phyloP scores from a whole-genome alignment of 2,888 invertebrate genomes.

The Incurvaria masculella region DNA sequence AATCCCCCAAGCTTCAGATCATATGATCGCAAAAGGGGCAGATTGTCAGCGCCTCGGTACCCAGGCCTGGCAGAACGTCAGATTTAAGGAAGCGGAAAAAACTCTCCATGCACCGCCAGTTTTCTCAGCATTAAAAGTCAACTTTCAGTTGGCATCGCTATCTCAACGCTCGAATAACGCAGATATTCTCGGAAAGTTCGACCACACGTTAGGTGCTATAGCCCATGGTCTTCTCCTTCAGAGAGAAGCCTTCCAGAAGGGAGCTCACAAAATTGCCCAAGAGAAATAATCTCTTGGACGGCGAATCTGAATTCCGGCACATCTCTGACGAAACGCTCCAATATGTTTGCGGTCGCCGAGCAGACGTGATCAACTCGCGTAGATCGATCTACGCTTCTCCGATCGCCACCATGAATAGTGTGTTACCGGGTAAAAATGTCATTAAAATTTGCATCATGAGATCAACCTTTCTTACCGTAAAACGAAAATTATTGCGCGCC shows the following conservation, averaged over 20 bases:
- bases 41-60: background rate
- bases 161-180: background rate
- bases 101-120: background rate
- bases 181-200: background rate
- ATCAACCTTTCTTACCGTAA: background rate
- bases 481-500: background rate
- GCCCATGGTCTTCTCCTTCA: background rate
- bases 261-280: background rate
- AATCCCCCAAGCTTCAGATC: background rate
- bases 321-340: background rate
- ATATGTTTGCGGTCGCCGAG: background rate
- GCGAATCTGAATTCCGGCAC: background rate
- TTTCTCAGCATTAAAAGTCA: background rate
- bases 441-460: background rate
- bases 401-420: background rate
- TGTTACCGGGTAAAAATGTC: background rate
- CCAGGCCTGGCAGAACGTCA: background rate
- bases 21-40: background rate
- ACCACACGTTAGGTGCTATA: background rate
- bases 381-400: background rate
- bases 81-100: background rate
- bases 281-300: background rate
- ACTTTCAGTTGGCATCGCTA: background rate
- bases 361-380: background rate
- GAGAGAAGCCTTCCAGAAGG: background rate